Evolutionary conservation across 2,113 vertebrate genomes (phyloP).

Genomic region (Haemorhous mexicanus): DNA sequence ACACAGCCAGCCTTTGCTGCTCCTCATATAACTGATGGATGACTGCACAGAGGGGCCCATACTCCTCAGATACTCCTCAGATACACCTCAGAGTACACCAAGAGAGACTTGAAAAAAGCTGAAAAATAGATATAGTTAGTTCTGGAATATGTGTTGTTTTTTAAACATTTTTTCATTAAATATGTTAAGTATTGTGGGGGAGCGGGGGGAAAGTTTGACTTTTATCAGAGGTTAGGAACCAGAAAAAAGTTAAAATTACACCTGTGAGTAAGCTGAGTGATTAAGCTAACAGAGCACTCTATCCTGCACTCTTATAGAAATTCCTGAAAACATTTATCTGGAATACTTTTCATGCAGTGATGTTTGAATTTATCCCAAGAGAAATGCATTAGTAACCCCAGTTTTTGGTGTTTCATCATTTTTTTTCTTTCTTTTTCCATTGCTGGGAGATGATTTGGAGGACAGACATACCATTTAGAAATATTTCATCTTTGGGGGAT

Average conservation of each 20-base stretch:
- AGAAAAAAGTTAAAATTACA: not conserved
- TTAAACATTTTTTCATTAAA: not conserved
- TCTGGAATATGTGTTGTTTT: not conserved
- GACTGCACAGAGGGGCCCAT: not conserved
- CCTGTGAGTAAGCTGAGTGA: not conserved
- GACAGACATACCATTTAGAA: not conserved
- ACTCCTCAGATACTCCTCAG: not conserved
- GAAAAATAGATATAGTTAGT: not conserved
- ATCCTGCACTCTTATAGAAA: not conserved
- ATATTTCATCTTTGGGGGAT: not conserved
- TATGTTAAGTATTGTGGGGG: not conserved
- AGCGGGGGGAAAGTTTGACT: accelerated
- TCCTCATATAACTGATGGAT: not conserved
- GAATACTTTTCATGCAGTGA: not conserved
- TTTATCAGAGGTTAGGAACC: not conserved
- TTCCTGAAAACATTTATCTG: not conserved
- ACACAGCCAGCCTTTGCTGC: not conserved
- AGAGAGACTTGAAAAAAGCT: not conserved
- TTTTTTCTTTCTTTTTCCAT: not conserved
- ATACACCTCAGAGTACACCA: not conserved
- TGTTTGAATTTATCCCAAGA: not conserved
- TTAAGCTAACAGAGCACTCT: not conserved
- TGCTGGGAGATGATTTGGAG: not conserved
- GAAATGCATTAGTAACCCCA: not conserved
- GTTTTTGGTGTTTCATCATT: accelerated